Evolutionary conservation across 2,113 vertebrate genomes (phyloP), one percentile per base, ranked within the genome.

Genomic region (Procavia capensis): DNA sequence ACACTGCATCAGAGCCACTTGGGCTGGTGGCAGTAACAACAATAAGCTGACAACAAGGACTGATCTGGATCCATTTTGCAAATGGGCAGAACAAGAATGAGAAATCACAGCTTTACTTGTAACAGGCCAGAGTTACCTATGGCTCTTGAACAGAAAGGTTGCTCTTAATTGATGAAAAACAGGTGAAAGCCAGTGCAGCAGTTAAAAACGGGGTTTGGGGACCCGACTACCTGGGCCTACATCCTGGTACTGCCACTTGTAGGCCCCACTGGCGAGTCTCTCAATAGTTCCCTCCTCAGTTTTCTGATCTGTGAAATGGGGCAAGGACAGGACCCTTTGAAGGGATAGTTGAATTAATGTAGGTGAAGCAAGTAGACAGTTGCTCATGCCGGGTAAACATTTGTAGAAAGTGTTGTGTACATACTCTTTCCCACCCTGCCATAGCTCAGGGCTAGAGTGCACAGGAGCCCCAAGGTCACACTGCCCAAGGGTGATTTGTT

Each of bases 81-180:
- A 91, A 86, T 66, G 54, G 87, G 64, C 34, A 72, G 61, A 93
- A 76, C n/a, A 50, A 68, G 90, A 82, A 45, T 20, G 24, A 70
- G 19, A 54, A 80, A 39, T 2, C n/a, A 9, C 1, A 34, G 13
- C n/a, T 86, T 91, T 63, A 31, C 57, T 83, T 34, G 68, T 79
- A 63, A 54, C 7, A n/a, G n/a, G 39, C 64, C 25, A 29, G 24
- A 8, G 43, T 72, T n/a, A 57, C 76, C 54, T 76, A 34, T 29
- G 43, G 22, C 39, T 45, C 39, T 61, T 16, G 39, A 68, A 5
- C 19, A 11, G 80, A n/a, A 13, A 29, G 50, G 20, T 61, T 59
- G 36, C 82, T 81, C 31, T 79, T 75, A 34, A 75, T 41, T 5
- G 72, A 36, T 29, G 43, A 76, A 75, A 74, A 3, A 41, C 16